Base-by-base conservation (phyloP, 2,113 vertebrate genomes). In the Nannospalax galili region DNA sequence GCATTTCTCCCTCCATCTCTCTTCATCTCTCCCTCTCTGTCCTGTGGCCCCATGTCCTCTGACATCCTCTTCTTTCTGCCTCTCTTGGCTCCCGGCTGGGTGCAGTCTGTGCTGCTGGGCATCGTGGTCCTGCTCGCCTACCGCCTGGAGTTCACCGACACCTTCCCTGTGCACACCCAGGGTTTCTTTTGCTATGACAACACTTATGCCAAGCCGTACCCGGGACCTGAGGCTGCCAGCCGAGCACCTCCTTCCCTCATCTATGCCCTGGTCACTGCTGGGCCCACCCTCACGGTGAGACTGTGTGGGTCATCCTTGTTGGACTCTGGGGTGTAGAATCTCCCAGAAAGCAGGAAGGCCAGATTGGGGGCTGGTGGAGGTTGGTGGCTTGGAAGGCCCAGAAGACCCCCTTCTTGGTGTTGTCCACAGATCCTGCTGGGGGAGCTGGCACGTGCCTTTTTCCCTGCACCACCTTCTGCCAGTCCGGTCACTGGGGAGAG, bases 141-240 rank as follows among this genome's bases (percentile, higher is more conserved):
- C 98, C 99, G 99, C 98, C 98, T 99, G 37, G 99, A 99, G 97
- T 99, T 99, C 98, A 99, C 99, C 0, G 99, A 99, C 98, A 99
- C 99, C 65, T 99, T 99, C 97, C 99, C 99, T 0, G 99, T 99
- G 62, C 99, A 99, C 97, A 84, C 98, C 95, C 99, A 99, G 97
- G 99, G 99, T 62, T 99, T 99, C 98, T 99, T 99, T 98, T 99
- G 99, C 98, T 99, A 98, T 24, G 99, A 99, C 97, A 99, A 98
- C 74, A 97, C 98, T 64, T 99, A 99, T 70, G 99, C 99, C 81
- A 99, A 99, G 98, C 99, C 99, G 45, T 99, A 99, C 97, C 99
- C 99, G 0, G 99, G 99, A 56, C 99, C 99, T 0, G 99, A 99
- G 82, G 98, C 98, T 67, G 93, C 95, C 98, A 99, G 99, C 98